Percentiles rank a stretch among this genome's conserved stretches.
phyloP scores from a whole-genome alignment of 2,113 vertebrate species.

The Chrysochloris asiatica region DNA sequence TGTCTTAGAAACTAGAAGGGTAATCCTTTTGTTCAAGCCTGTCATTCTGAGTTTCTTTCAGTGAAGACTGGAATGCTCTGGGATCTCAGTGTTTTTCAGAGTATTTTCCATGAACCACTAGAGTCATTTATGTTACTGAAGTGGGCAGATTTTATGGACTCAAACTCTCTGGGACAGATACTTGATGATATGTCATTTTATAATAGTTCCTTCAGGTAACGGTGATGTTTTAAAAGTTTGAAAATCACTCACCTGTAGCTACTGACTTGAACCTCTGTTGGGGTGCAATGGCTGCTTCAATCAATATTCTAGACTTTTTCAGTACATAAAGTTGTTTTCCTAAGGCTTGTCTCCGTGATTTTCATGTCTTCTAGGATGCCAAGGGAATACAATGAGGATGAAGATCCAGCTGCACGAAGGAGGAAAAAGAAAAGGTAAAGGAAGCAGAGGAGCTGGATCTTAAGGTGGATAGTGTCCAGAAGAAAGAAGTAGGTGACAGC shows the following conservation, averaged over 20 bases:
- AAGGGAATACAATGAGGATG: constrained; percentile 98
- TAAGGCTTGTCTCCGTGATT: neutral
- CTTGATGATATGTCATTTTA: constrained; percentile 1
- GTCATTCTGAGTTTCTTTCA: constrained; percentile 10
- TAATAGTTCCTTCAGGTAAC: neutral
- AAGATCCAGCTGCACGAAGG: constrained; percentile 97
- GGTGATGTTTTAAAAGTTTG: constrained; percentile 44
- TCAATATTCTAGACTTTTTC: constrained; percentile 7
- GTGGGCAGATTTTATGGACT: neutral
- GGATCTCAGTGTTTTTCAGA: neutral
- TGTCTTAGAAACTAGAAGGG: neutral
- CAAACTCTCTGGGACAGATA: neutral
- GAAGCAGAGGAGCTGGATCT: neutral
- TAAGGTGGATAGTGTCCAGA: neutral
- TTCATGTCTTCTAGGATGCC: constrained; percentile 91
- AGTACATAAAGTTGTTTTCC: neutral
- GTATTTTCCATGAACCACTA: neutral
- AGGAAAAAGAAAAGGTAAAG: constrained; percentile 97
- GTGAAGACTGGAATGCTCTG: neutral
- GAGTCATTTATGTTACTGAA: neutral
- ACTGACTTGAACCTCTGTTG: neutral
- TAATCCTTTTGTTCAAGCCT: constrained; percentile 1
- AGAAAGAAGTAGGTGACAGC: neutral
- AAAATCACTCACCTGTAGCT: neutral
- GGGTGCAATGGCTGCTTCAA: neutral